These are phyloP conservation scores for Antrozous pallidus DNA, from an alignment of 2,797 vertebrate genomes.

Conservation along the genomic window DNA sequence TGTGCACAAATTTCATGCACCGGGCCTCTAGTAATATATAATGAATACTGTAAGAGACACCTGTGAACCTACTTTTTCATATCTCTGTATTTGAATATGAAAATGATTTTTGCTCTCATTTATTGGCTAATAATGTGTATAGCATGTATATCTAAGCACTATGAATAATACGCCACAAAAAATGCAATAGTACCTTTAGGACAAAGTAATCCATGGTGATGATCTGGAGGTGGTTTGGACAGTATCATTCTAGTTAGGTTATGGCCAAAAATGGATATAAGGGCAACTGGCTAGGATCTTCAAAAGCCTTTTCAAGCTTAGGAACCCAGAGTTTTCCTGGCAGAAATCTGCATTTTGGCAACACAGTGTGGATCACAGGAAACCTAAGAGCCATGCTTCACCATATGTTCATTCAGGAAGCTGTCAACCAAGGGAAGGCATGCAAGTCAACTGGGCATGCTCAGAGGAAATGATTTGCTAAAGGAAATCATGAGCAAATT, in stretches of 20 bases:
- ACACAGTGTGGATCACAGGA: constrained; percentile 15
- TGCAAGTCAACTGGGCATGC: not conserved
- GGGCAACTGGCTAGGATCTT: constrained; percentile 18
- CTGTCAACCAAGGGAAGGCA: constrained; percentile 1
- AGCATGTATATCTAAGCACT: not conserved
- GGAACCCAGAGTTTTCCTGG: constrained; percentile 63
- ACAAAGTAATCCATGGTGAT: not conserved
- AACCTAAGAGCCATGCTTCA: constrained; percentile 35
- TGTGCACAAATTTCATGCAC: too few species aligned
- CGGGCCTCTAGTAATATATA: too few species aligned
- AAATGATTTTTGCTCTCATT: not conserved
- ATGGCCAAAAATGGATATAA: constrained; percentile 30
- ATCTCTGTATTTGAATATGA: not conserved
- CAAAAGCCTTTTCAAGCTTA: not conserved
- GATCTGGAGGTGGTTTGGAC: constrained; percentile 30
- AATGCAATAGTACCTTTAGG: not conserved
- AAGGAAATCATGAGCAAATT: not conserved
- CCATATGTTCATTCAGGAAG: constrained; percentile 57
- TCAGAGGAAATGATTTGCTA: not conserved
- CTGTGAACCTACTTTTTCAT: not conserved
- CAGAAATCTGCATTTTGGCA: constrained; percentile 61
- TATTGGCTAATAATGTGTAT: not conserved
- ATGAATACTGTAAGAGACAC: too few species aligned
- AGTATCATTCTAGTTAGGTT: not conserved
- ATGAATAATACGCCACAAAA: not conserved